Evolutionary conservation across 1,140 invertebrate species (phyloP), one percentile per base, ranked within the genome.

Genomic region (Dermatophagoides farinae): DNA sequence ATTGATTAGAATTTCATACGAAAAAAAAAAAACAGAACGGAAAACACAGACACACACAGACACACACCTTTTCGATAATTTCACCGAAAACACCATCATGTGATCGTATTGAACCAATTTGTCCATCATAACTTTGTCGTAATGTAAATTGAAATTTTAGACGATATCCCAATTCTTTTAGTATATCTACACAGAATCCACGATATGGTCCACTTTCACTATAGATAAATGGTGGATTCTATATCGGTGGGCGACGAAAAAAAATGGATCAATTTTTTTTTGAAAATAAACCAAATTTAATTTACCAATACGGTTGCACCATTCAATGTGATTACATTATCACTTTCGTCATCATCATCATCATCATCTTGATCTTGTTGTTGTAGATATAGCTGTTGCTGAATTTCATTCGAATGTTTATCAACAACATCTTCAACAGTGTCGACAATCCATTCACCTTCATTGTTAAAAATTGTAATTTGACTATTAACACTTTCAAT

Each of bases 151-250:
- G 14, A 23, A 55, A 55, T n/a, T 40, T 23, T 12, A 23, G 4
- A n/a, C 25, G 23, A 11, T 18, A 39, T 22, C 14, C 14, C 39
- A 55, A 25, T 25, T 55, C 53, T 12, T 55, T 31, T 12, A 55
- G 14, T 20, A 55, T 23, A 55, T 55, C 53, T 16, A 55, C 53
- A 23, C 14, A 55, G 23, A n/a, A 55, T n/a, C 53, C 53, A n/a
- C 53, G 25, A 25, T 55, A 55, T 20, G 53, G 53, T 41, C 53
- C 53, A 55, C 38, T 41, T 55, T 55, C 53, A 25, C 38, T 39
- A 14, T 55, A 55, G 14, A 55, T 44, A 23, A 55, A 55, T 20
- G 53, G 53, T 20, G 53, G 14, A 25, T 55, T 23, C 53, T 55
- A 44, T 44, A n/a, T n/a, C n/a, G n/a, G n/a, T n/a, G 1, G 22